Evolutionary conservation across 2,888 invertebrate genomes (phyloP), one percentile per base, ranked within the genome.

Genomic region (Drosophila multiciliata): DNA sequence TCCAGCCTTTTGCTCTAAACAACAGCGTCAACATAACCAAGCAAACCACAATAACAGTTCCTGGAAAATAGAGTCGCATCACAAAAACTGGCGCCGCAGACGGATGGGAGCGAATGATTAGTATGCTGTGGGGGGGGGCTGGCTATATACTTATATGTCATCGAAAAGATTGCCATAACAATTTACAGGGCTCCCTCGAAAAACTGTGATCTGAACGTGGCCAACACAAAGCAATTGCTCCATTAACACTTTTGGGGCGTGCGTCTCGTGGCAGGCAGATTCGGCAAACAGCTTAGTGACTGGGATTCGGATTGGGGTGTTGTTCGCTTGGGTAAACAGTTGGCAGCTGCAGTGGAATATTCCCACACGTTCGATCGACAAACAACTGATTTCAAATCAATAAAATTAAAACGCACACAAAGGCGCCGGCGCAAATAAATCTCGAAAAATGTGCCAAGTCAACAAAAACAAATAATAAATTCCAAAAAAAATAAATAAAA

Each of bases 401-500:
- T 45, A 77, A 80, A 78, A 68, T 61, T 68, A 71, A 66, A 73
- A 67, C 63, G 69, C 26, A 29, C 26, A 29, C 36, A 29, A 29
- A 71, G 72, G 55, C 55, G 57, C 63, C 80, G 74, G 74, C 77
- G 66, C 80, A 83, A 80, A 84, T 80, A 87, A 84, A 80, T 84
- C 82, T 36, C 29, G n/a, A 55, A 75, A 87, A 87, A 84, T 85
- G 83, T 81, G 87, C 85, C 83, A 87, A 87, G 79, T 83, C 78
- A 84, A 85, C 85, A 84, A 73, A 62, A 67, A 70, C 60, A 83
- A 73, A 67, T 11, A 61, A 70, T 64, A 79, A 71, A 57, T 83
- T 78, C 80, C 80, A 67, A 64, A 66, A 59, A 62, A 82, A 66
- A 67, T n/a, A 50, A 11, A 38, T 65, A 45, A 73, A 80, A 85